Conservation (phyloP, 2,888 invertebrate genomes). For the Mesorhabditis sp. region DNA sequence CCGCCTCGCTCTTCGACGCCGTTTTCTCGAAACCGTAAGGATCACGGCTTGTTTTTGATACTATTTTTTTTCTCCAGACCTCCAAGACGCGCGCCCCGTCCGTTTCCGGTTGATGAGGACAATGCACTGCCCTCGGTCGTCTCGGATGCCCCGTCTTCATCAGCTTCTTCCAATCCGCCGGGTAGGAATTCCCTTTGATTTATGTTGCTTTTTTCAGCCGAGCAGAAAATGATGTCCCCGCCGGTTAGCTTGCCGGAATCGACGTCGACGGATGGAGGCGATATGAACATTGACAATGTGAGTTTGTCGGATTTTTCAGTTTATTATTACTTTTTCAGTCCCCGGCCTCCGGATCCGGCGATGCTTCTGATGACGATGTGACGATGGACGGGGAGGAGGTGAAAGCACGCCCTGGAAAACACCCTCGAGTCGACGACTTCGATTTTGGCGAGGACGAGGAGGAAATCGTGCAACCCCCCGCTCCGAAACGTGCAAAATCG, state of each 20-base stretch:
- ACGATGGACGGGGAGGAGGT: conserved; percentile 1
- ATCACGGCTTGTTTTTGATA: too few relatives aligned
- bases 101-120: conserved; percentile 10
- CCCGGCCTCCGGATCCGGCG: conserved; percentile 10
- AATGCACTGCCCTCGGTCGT: neutral
- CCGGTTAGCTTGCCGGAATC: conserved; percentile 40
- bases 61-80: neutral
- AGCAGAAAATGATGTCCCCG: conserved; percentile 28
- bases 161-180: neutral
- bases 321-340: neutral
- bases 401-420: conserved; percentile 7
- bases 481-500: conserved; percentile 5
- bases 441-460: conserved; percentile 25
- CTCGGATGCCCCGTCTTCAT: neutral
- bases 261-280: conserved; percentile 26
- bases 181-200: neutral
- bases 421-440: neutral
- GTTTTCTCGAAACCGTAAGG: conserved; percentile 42
- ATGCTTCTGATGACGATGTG: conserved; percentile 14
- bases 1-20: conserved; percentile 25
- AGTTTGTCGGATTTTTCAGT: conserved; percentile 1
- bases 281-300: conserved; percentile 12
- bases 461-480: conserved; percentile 15
- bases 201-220: too few relatives aligned
- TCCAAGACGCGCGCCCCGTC: conserved; percentile 8